Conservation (phyloP, 2,888 invertebrate species). For the Drosophila borborema region DNA sequence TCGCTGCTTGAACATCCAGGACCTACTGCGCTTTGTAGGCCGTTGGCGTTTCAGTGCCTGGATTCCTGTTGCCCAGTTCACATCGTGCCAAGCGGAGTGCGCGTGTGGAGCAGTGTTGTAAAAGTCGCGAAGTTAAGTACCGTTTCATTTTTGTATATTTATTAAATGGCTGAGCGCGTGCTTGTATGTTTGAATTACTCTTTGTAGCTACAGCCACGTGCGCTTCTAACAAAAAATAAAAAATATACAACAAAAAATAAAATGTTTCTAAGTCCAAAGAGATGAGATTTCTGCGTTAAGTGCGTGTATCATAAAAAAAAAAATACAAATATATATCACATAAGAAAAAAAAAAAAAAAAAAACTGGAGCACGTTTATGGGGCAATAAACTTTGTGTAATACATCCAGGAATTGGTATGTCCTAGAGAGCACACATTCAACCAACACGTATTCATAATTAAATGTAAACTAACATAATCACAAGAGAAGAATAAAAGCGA, state of each 20-base stretch:
- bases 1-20: constrained; percentile 55
- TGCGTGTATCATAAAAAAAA: constrained; percentile 25
- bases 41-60: constrained; percentile 81
- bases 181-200: constrained; percentile 21
- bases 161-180: constrained; percentile 32
- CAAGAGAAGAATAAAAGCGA: not conserved
- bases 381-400: constrained; percentile 28
- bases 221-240: constrained; percentile 28
- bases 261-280: constrained; percentile 53
- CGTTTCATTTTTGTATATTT: constrained; percentile 51
- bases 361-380: constrained; percentile 20
- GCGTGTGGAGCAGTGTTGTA: constrained; percentile 43
- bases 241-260: constrained; percentile 3
- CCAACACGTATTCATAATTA: constrained; percentile 21
- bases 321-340: not conserved
- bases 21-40: constrained; percentile 54
- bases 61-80: constrained; percentile 84
- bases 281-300: constrained; percentile 42
- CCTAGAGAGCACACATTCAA: constrained; percentile 1
- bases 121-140: constrained; percentile 41
- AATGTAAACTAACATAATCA: constrained; percentile 9
- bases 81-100: constrained; percentile 60
- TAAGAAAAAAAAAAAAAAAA: not conserved
- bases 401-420: constrained; percentile 32
- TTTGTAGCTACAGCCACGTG: constrained; percentile 54